These are phyloP conservation scores for Argyresthia albistria DNA, from an alignment of 2,888 invertebrate genomes.

Conservation along the genomic window DNA sequence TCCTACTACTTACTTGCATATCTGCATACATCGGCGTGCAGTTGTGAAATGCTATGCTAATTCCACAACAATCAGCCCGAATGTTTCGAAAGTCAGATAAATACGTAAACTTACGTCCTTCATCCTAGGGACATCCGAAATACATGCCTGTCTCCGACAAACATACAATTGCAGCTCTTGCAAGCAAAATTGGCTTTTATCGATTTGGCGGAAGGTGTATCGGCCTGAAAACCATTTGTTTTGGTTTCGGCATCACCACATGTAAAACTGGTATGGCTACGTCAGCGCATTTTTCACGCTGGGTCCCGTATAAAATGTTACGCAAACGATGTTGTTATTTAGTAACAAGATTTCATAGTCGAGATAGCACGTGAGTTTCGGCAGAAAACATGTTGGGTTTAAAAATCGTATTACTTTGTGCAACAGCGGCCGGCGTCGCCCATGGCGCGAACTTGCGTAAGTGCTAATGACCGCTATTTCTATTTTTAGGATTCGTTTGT, in stretches of 20 bases:
- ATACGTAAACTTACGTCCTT: no score
- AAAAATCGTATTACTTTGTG: not conserved
- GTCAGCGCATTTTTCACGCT: conserved; percentile 4
- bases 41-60: no score
- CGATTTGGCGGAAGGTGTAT: no score
- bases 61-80: no score
- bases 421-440: not conserved
- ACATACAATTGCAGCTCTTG: not conserved
- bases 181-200: not conserved
- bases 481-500: no score
- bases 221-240: no score
- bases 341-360: not conserved
- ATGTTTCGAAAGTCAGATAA: no score
- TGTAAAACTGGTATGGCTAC: not conserved
- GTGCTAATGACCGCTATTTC: not conserved
- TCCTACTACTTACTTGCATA: no score
- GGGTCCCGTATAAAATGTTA: conserved; percentile 2
- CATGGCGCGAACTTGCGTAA: not conserved
- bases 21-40: no score
- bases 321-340: not conserved
- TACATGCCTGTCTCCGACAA: no score
- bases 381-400: not conserved
- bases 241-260: no score
- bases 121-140: no score
- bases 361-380: not conserved